These are phyloP conservation scores for Colletes collaris DNA, from an alignment of 2,888 invertebrate genomes.

Conservation along the genomic window DNA sequence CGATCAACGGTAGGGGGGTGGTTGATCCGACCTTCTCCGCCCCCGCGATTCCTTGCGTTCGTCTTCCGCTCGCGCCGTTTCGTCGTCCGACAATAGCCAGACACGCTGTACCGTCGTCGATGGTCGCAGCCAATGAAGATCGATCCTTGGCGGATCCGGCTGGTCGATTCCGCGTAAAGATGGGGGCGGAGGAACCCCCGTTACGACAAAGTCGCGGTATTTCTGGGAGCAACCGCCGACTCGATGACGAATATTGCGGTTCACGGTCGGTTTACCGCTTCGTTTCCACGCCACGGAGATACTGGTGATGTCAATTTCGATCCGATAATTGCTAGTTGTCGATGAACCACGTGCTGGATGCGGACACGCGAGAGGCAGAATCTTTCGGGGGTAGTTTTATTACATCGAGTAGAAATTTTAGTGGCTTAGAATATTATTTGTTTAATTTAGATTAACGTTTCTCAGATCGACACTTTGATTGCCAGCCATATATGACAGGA, in stretches of 20 bases:
- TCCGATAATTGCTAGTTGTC: not conserved
- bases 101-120: no score
- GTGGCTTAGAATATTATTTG: no score
- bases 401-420: no score
- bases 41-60: conserved; percentile 46
- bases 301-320: not conserved
- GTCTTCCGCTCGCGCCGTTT: conserved; percentile 61
- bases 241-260: not conserved
- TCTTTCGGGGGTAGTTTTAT: no score
- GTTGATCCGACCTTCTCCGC: conserved; percentile 20
- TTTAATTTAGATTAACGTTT: no score
- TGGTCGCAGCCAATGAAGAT: no score
- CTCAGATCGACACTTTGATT: no score
- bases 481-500: no score
- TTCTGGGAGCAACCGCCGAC: conserved; percentile 7
- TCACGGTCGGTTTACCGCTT: conserved; percentile 1
- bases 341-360: not conserved
- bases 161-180: no score
- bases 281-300: conserved; percentile 8
- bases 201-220: conserved; percentile 5
- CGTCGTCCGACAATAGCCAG: conserved; percentile 64
- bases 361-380: not conserved
- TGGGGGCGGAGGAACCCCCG: not conserved
- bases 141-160: no score
- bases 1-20: conserved; percentile 3